Evolutionary conservation across 2,888 invertebrate genomes (phyloP).

Genomic region (Eristalis intricaria): DNA sequence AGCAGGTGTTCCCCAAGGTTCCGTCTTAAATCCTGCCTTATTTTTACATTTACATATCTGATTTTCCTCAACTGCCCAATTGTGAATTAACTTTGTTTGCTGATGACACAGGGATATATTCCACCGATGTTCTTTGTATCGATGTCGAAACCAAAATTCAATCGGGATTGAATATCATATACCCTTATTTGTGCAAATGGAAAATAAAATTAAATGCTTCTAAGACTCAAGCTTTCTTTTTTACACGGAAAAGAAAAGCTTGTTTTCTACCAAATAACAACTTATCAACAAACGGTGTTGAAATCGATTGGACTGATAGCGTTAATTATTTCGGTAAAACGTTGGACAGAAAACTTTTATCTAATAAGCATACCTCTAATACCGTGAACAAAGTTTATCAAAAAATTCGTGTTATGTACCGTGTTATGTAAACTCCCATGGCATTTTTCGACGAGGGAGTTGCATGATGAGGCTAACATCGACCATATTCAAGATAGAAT

Average conservation of each 20-base stretch:
- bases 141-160: too few species aligned
- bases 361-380: neutral
- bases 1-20: constrained; percentile 8
- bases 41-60: neutral
- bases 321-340: too few species aligned
- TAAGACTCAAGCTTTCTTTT: neutral
- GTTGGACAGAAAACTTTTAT: neutral
- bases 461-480: too few species aligned
- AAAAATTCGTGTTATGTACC: constrained; percentile 15
- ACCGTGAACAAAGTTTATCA: constrained; percentile 6
- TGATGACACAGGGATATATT: constrained; percentile 13
- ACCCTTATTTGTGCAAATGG: neutral
- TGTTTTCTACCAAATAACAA: too few species aligned
- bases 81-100: constrained; percentile 35
- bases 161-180: neutral
- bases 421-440: constrained; percentile 39
- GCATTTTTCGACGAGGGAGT: constrained; percentile 11
- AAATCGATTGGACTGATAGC: too few species aligned
- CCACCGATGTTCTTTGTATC: too few species aligned
- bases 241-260: neutral
- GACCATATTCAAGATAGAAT: too few species aligned
- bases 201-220: neutral
- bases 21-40: constrained; percentile 9
- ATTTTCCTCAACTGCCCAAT: constrained; percentile 7
- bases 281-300: too few species aligned